Conservation (phyloP, 2,113 vertebrate genomes). For the Rhinichthys klamathensis region DNA sequence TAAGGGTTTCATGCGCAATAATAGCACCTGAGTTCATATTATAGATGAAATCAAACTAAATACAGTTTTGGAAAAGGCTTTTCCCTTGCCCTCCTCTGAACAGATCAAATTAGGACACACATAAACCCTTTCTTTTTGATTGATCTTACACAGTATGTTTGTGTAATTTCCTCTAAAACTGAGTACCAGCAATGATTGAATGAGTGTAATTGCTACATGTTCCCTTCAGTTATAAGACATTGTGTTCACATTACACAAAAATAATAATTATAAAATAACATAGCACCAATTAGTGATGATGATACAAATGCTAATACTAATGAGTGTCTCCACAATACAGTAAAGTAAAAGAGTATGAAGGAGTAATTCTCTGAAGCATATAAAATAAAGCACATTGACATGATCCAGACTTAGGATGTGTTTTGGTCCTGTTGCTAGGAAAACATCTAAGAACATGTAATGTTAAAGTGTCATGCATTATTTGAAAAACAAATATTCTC, state of each 20-base stretch:
- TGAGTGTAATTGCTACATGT: constrained; percentile 74
- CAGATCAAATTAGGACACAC: constrained; percentile 64
- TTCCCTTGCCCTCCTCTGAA: constrained; percentile 65
- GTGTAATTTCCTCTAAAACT: constrained; percentile 62
- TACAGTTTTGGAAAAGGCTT: constrained; percentile 64
- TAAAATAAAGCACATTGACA: constrained; percentile 70
- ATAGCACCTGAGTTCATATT: constrained; percentile 87
- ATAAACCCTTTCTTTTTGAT: constrained; percentile 44
- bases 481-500: constrained; percentile 71
- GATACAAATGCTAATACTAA: constrained; percentile 82
- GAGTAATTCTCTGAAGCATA: constrained; percentile 67
- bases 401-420: constrained; percentile 71
- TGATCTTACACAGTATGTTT: constrained; percentile 72
- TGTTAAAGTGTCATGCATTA: constrained; percentile 77
- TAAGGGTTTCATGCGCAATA: constrained; percentile 76
- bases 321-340: constrained; percentile 82
- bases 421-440: constrained; percentile 69
- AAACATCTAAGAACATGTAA: constrained; percentile 67
- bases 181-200: constrained; percentile 79
- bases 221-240: constrained; percentile 80
- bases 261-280: constrained; percentile 68
- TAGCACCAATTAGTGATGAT: constrained; percentile 93
- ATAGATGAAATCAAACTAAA: constrained; percentile 60
- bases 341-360: constrained; percentile 78
- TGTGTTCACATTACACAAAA: constrained; percentile 92